Evolutionary conservation across 2,797 vertebrate genomes (phyloP).

Genomic region (Takifugu rubripes): DNA sequence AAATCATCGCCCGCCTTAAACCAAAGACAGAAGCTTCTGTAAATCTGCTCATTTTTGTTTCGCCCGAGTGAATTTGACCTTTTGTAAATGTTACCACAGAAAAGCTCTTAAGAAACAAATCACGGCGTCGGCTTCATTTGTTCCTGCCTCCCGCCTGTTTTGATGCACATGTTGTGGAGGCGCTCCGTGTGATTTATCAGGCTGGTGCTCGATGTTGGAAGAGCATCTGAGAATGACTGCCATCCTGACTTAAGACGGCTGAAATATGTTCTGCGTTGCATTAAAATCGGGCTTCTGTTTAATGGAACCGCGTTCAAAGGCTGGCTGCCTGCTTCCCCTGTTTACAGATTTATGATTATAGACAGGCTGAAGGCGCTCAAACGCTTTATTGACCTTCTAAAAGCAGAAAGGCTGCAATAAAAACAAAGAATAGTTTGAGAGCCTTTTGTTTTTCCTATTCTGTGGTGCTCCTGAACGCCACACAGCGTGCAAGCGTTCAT

Average conservation of each 20-base stretch:
- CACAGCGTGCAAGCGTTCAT: too few species aligned
- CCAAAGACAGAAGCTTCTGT: background rate
- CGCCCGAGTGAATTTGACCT: conserved; percentile 4
- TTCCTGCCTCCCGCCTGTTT: conserved; percentile 38
- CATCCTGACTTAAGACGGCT: conserved; percentile 28
- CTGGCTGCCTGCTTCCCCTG: conserved; percentile 23
- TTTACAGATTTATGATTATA: conserved; percentile 43
- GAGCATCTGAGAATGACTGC: conserved; percentile 54
- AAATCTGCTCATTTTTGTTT: conserved; percentile 19
- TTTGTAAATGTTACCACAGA: background rate
- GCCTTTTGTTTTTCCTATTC: too few species aligned
- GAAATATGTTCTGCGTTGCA: conserved; percentile 39
- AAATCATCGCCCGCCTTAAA: too few species aligned
- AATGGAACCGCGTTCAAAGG: conserved; percentile 38
- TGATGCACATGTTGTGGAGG: conserved; percentile 39
- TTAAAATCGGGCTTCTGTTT: conserved; percentile 47
- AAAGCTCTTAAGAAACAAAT: background rate
- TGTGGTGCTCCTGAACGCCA: too few species aligned
- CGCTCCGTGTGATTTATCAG: conserved; percentile 52
- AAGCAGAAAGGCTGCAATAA: too few species aligned
- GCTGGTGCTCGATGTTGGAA: conserved; percentile 42
- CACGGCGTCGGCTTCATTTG: conserved; percentile 25
- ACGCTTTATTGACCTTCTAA: conserved; percentile 14
- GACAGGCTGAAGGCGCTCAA: conserved; percentile 13
- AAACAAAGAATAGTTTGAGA: too few species aligned